Percentiles rank a stretch among this genome's conserved stretches.
Conservation (phyloP, 2,888 invertebrate species). For the Nymphalis polychloros region DNA sequence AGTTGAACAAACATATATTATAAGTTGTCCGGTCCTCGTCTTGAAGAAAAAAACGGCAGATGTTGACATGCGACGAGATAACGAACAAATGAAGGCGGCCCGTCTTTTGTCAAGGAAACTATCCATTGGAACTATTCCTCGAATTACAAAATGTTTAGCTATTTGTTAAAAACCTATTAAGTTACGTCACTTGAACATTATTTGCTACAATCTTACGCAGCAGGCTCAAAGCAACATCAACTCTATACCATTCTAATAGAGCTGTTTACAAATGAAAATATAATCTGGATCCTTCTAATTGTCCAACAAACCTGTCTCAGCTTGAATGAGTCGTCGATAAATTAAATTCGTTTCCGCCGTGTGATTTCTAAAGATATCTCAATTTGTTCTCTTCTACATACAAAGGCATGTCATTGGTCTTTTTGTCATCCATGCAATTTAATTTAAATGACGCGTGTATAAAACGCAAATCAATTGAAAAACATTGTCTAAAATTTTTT, state of each 20-base stretch:
- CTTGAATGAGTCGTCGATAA: constrained; percentile 77
- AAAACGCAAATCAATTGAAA: constrained; percentile 18
- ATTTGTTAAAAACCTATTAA: constrained; percentile 81
- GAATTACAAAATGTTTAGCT: constrained; percentile 79
- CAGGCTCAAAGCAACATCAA: constrained; percentile 25
- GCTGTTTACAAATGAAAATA: constrained; percentile 30
- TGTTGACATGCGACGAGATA: constrained; percentile 68
- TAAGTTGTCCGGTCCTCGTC: constrained; percentile 58
- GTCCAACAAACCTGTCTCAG: constrained; percentile 68
- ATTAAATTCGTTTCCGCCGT: constrained; percentile 80
- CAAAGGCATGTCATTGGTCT: constrained; percentile 54
- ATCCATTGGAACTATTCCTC: constrained; percentile 74
- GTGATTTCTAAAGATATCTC: constrained; percentile 74
- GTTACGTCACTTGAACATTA: constrained; percentile 48
- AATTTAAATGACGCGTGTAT: constrained; percentile 54
- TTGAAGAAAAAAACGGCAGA: constrained; percentile 74
- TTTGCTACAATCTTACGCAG: constrained; percentile 30
- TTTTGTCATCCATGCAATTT: constrained; percentile 43
- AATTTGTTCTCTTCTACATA: constrained; percentile 70
- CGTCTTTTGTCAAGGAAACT: constrained; percentile 73
- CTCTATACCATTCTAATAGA: constrained; percentile 43
- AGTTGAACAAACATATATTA: constrained; percentile 78
- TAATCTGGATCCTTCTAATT: constrained; percentile 62
- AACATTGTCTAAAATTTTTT: constrained; percentile 9
- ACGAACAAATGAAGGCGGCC: constrained; percentile 67